Percentiles rank a stretch among this genome's conserved stretches.
Conservation (phyloP, 2,888 invertebrate species). For the Xanthia icteritia region DNA sequence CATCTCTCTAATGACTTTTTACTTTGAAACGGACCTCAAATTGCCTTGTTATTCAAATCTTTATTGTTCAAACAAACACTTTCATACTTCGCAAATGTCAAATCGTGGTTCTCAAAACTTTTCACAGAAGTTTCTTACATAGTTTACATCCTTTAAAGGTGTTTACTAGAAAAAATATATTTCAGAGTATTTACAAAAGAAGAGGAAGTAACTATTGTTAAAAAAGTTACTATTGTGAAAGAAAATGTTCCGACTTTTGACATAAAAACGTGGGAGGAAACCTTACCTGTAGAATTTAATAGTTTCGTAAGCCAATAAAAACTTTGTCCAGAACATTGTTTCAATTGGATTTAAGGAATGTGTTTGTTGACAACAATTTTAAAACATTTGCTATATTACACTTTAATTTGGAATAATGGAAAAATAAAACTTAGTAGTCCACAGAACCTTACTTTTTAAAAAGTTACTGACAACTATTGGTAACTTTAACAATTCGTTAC, state of each 20-base stretch:
- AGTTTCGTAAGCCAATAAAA: conserved; percentile 32
- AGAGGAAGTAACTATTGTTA: neutral
- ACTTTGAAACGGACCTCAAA: neutral
- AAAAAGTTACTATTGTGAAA: neutral
- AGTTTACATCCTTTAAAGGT: neutral
- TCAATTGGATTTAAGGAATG: conserved; percentile 19
- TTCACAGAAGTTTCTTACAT: neutral
- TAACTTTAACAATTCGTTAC: no score
- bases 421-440: no score
- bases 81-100: neutral
- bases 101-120: neutral
- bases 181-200: neutral
- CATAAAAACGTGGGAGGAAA: neutral
- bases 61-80: neutral
- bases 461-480: no score
- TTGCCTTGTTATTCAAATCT: neutral
- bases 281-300: conserved; percentile 5
- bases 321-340: conserved; percentile 16
- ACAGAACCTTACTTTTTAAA: no score
- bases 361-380: conserved; percentile 37
- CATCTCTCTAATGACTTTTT: neutral
- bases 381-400: neutral
- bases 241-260: neutral
- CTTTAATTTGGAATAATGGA: no score
- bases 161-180: neutral